A percentile compares a stretch with the other conserved stretches of the same genome.
Evolutionary conservation across 2,888 invertebrate genomes (phyloP).

Genomic region (Drosophila yooni): DNA sequence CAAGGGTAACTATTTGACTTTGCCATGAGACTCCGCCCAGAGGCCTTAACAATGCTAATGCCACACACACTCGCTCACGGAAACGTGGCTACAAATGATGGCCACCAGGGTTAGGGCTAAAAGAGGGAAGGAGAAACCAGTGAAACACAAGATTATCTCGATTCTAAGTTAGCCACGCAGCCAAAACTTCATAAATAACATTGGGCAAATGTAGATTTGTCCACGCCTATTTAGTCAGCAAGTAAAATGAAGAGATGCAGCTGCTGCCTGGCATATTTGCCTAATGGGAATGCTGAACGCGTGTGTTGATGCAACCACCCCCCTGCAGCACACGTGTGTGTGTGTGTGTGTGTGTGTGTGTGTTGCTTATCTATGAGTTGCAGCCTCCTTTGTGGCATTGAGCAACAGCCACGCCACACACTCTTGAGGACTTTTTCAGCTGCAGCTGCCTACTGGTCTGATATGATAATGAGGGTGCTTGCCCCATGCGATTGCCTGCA

Average conservation of each 20-base stretch:
- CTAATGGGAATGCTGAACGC: constrained; percentile 69
- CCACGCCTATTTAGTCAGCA: constrained; percentile 57
- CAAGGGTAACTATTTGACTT: constrained; percentile 69
- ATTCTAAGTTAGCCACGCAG: constrained; percentile 61
- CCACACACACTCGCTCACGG: constrained; percentile 22
- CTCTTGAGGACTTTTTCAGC: constrained; percentile 5
- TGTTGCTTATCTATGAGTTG: constrained; percentile 56
- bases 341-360: background rate
- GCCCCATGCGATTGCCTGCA: constrained; percentile 12
- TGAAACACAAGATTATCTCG: constrained; percentile 59
- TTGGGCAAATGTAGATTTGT: constrained; percentile 60
- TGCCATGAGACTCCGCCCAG: constrained; percentile 24
- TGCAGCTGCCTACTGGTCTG: constrained; percentile 60
- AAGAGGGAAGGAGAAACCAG: constrained; percentile 10
- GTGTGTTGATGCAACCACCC: constrained; percentile 25
- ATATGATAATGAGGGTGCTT: constrained; percentile 76
- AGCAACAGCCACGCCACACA: constrained; percentile 4
- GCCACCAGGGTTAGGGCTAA: constrained; percentile 43
- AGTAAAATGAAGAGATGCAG: constrained; percentile 26
- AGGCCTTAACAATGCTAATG: constrained; percentile 21
- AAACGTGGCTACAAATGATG: constrained; percentile 71
- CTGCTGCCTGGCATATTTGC: constrained; percentile 56
- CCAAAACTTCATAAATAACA: constrained; percentile 62
- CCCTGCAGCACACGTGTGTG: constrained; percentile 35
- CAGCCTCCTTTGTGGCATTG: constrained; percentile 34